Base-by-base conservation (phyloP, 1,140 invertebrate genomes). In the Magallana gigas region DNA sequence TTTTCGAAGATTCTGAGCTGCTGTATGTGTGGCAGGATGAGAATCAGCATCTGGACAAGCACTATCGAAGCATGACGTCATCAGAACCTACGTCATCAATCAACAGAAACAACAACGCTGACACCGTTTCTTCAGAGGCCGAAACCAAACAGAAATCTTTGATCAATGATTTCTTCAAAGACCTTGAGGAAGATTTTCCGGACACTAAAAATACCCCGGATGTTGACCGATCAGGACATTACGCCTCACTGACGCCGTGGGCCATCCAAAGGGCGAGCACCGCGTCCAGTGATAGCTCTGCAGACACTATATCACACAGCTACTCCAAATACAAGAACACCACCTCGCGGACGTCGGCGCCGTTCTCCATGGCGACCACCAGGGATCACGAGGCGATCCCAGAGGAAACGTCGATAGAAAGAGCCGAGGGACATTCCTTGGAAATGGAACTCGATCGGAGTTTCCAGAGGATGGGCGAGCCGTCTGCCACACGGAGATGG, bases 1-100 rank as follows among this genome's bases (percentile, higher is more conserved):
- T 86, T 60, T 94, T 94, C 88, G 92, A 94, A 83, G 94, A 94
- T 85, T 93, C 92, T 62, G 91, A 91, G 16, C 91, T 93, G 57
- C 86, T 93, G 68, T 94, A 93, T 85, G 87, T 90, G 36, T 94
- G 94, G 94, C 84, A 89, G 23, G 91, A 94, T 87, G 87, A 91
- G 59, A 90, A 91, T 36, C 83, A 81, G 59, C 29, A 85, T 5
- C 36, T 60, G 56, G 83, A 87, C 16, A 85, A 68, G 36, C 76
- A 76, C n/a, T 18, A 68, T 48, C 56, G 84, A 48, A 90, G 86
- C 57, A 92, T 92, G 91, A 90, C 91, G 86, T 91, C 92, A 86
- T 84, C 90, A 2, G 56, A 9, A 23, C 56, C n/a, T 23, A 84
- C 12, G 48, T 83, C 68, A 14, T 56, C 29, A 48, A 57, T 29